These are phyloP conservation scores for Tinamus guttatus DNA, from an alignment of 2,113 vertebrate species.

Conservation along the genomic window DNA sequence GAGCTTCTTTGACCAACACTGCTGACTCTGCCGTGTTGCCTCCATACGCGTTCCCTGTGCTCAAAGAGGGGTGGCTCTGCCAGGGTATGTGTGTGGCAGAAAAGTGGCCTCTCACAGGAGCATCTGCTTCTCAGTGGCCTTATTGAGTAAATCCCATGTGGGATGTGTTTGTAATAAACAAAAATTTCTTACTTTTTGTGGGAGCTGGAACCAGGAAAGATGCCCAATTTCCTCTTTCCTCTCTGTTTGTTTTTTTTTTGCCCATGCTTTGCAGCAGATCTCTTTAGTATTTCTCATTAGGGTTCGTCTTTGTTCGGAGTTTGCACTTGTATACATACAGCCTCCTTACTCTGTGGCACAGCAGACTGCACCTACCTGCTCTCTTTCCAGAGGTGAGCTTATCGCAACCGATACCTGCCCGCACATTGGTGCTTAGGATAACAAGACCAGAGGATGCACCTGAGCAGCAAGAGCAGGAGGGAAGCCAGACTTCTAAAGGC, in stretches of 20 bases:
- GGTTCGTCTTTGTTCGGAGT: not conserved
- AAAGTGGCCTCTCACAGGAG: not conserved
- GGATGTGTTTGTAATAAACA: too few species aligned
- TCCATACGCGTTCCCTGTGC: not conserved
- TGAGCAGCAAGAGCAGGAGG: not conserved
- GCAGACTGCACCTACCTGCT: not conserved
- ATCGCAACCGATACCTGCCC: not conserved
- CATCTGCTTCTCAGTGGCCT: not conserved
- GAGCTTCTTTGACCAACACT: not conserved
- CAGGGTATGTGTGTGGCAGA: not conserved
- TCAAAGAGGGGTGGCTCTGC: not conserved
- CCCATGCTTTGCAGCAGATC: not conserved
- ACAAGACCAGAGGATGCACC: not conserved
- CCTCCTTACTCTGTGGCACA: too few species aligned
- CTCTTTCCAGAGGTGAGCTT: not conserved
- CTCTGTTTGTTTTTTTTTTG: not conserved
- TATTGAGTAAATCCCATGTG: rapidly evolving
- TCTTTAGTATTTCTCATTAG: not conserved
- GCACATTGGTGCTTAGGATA: rapidly evolving
- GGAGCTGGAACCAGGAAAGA: not conserved
- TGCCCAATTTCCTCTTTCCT: not conserved
- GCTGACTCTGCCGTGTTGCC: not conserved
- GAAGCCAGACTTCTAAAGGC: not conserved
- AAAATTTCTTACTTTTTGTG: not conserved
- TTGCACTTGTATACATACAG: not conserved